These are phyloP conservation scores for Epizoanthus fatuus DNA, from an alignment of 92 coral and sea anemone genomes.

Conservation along the genomic window DNA sequence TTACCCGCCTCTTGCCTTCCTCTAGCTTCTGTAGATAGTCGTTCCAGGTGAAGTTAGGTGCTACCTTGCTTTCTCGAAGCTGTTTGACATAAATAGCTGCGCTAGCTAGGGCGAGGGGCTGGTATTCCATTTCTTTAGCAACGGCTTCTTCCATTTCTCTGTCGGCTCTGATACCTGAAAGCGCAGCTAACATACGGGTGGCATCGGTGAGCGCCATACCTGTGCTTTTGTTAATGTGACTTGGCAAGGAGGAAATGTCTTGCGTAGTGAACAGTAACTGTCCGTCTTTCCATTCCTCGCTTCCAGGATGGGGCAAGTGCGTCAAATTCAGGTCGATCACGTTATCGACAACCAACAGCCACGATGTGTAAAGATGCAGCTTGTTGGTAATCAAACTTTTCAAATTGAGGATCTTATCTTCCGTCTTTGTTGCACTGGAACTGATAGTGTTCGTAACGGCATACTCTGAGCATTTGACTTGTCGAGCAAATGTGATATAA, in stretches of 20 bases:
- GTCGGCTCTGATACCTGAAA: too few relatives aligned
- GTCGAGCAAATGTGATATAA: too few relatives aligned
- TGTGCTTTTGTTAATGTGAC: conserved; percentile 21
- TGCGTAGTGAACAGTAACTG: conserved; percentile 32
- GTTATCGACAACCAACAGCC: too few relatives aligned
- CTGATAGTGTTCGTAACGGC: conserved; percentile 46
- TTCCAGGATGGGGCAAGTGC: conserved; percentile 13
- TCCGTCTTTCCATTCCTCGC: too few relatives aligned
- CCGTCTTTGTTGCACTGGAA: not conserved
- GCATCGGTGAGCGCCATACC: conserved; percentile 38
- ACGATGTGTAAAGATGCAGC: conserved; percentile 26
- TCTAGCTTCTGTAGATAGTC: not conserved
- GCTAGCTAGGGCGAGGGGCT: not conserved
- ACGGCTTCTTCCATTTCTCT: not conserved
- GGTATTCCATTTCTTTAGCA: not conserved
- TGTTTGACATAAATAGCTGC: too few relatives aligned
- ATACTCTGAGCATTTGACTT: conserved; percentile 35
- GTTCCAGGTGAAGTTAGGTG: too few relatives aligned
- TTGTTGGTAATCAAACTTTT: conserved; percentile 18
- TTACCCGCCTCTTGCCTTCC: too few relatives aligned
- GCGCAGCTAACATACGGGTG: not conserved
- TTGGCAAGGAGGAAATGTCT: conserved; percentile 14
- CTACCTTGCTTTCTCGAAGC: too few relatives aligned
- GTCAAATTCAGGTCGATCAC: not conserved
- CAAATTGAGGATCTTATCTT: conserved; percentile 35